Evolutionary conservation across 2,797 vertebrate species (phyloP), one percentile per base, ranked within the genome.

Genomic region (Crypturellus tataupa): DNA sequence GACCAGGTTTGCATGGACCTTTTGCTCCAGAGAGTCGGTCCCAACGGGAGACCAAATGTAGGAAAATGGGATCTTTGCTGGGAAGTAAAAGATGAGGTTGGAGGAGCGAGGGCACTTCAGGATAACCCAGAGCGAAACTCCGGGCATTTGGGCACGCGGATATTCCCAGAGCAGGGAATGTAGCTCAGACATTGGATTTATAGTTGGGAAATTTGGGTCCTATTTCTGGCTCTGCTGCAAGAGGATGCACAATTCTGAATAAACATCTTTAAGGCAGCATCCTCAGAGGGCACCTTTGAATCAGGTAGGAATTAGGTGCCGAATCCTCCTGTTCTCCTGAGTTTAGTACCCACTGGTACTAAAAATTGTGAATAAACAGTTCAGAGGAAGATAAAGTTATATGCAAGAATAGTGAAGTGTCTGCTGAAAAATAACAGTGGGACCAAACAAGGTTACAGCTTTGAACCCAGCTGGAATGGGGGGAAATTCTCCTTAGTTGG

Each of bases 401-500:
- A 69, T 65, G 75, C 29, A 23, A 23, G 64, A 42, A 44, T 65
- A 87, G 69, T 63, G 79, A 37, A 75, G 37, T 51, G 75, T 87
- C 67, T 70, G 80, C 64, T 64, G 81, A 84, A 64, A 73, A 60
- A 31, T 39, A 35, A 60, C 25, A 55, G 40, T 25, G 44, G 44
- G 86, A 55, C 55, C 85, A 69, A 6, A 55, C 51, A 47, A 59
- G 33, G 77, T 79, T 72, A 47, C 47, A 63, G 76, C 53, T 89
- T 73, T 78, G 81, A 78, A 17, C 35, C 78, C 77, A 40, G 75
- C 87, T 65, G 65, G 65, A 90, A 71, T 37, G 73, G 33, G 76
- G 75, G 78, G 73, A 91, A 65, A 88, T 86, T 89, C 83, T 91
- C 83, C 33, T 91, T 78, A 88, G 78, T 65, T 78, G 62, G 42